Percentiles rank a stretch among this genome's conserved stretches.
phyloP scores from a whole-genome alignment of 2,888 invertebrate genomes.

The Ophraella communa region DNA sequence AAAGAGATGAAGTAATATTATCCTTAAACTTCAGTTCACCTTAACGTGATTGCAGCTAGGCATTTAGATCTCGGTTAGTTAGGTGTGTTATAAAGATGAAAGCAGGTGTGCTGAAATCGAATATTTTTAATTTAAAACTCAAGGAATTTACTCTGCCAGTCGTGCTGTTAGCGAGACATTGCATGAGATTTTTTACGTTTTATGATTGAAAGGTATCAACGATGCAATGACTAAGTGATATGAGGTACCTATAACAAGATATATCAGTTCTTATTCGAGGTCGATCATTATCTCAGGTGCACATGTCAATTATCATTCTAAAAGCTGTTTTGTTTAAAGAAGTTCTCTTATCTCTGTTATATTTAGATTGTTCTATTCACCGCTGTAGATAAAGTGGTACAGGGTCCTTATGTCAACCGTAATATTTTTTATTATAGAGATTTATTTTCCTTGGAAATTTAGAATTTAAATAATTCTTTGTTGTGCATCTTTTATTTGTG shows the following conservation, averaged over 20 bases:
- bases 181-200: not conserved
- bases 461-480: too few relatives aligned
- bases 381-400: too few relatives aligned
- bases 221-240: not conserved
- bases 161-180: not conserved
- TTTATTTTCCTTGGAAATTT: too few relatives aligned
- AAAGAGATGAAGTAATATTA: not conserved
- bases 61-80: not conserved
- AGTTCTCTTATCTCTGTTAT: too few relatives aligned
- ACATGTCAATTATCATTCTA: not conserved
- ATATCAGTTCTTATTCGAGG: not conserved
- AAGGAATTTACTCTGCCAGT: not conserved
- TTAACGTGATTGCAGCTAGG: not conserved
- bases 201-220: conserved; percentile 4
- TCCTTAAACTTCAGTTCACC: not conserved
- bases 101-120: not conserved
- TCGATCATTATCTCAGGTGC: not conserved
- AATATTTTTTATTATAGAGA: too few relatives aligned
- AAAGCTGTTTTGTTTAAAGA: not conserved
- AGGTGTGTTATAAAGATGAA: conserved; percentile 3
- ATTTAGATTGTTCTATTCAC: too few relatives aligned
- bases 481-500: too few relatives aligned
- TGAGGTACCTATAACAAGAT: not conserved
- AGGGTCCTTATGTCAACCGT: too few relatives aligned
- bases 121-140: not conserved